Conservation (phyloP, 2,113 vertebrate species). For the Antigone vipio region DNA sequence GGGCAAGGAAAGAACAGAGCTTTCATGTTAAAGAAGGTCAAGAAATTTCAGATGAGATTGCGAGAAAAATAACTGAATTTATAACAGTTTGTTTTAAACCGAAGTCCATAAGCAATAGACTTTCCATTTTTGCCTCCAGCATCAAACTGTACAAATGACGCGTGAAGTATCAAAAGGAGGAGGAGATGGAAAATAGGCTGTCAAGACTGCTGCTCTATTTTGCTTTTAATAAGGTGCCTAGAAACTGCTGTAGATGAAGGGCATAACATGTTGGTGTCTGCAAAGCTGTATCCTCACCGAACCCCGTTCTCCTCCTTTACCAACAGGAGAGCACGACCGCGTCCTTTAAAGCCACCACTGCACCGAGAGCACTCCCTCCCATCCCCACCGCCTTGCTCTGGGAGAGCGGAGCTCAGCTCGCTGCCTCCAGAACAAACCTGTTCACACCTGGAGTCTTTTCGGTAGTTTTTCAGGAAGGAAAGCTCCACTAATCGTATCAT, state of each 20-base stretch:
- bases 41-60: not conserved
- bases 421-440: not conserved
- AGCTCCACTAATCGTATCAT: not conserved
- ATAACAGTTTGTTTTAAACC: not conserved
- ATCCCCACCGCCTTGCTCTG: fast-evolving
- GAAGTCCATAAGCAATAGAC: not conserved
- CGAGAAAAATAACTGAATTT: not conserved
- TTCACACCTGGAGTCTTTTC: not conserved
- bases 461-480: not conserved
- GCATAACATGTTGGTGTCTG: not conserved
- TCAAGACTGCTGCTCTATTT: not conserved
- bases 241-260: not conserved
- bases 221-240: not conserved
- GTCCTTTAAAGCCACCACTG: not conserved
- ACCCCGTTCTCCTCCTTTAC: not conserved
- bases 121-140: not conserved
- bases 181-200: not conserved
- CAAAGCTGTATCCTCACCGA: not conserved
- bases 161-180: not conserved
- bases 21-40: not conserved
- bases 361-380: not conserved
- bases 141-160: not conserved
- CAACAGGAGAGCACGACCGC: not conserved
- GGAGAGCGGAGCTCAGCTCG: not conserved
- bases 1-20: not conserved